Base-by-base conservation (phyloP, 2,797 vertebrate genomes). In the Gadopsis marmoratus region DNA sequence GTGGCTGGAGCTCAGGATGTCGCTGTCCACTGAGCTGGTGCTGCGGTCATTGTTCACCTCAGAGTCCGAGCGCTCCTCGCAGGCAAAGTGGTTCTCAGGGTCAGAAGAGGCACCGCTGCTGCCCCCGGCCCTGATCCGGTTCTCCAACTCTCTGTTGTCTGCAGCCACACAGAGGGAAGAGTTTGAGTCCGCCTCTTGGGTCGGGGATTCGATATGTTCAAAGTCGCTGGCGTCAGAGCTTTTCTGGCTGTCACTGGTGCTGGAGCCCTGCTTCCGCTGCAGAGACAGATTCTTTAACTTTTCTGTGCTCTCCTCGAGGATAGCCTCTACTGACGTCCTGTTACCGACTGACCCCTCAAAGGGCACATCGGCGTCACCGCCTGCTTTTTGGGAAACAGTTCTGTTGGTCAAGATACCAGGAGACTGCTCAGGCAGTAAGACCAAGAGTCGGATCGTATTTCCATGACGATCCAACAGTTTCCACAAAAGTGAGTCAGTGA, bases 1-100 rank as follows among this genome's bases (percentile, higher is more conserved):
- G 81, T 99, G 98, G 90, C 98, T 99, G 78, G 98, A 99, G 95
- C 98, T 99, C 76, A 99, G 96, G 89, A 99, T 99, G 76, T 99
- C 98, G 7, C 98, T 99, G 95, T 99, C 98, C 93, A 99, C 98
- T 0, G 98, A 99, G 89, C 98, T 99, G 1, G 98, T 99, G 83
- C 98, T 99, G 91, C 97, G 96, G 93, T 99, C 98, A 0, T 99
- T 99, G 91, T 99, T 99, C 78, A 99, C 95, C 56, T 99, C 98
- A 0, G 98, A 99, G 93, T 99, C 98, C 0, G 98, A 99, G 4
- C 97, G 96, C 79, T 99, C 98, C 89, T 99, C 98, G 0, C 96
- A 95, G 17, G 95, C 96, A 70, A 97, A 96, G 50, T 97, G 97
- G 88, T 92, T 95, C 76, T 99, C 98, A 0, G 95, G 91, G 86